Evolutionary conservation across 2,888 invertebrate species (phyloP).

Genomic region (Idaea straminata): DNA sequence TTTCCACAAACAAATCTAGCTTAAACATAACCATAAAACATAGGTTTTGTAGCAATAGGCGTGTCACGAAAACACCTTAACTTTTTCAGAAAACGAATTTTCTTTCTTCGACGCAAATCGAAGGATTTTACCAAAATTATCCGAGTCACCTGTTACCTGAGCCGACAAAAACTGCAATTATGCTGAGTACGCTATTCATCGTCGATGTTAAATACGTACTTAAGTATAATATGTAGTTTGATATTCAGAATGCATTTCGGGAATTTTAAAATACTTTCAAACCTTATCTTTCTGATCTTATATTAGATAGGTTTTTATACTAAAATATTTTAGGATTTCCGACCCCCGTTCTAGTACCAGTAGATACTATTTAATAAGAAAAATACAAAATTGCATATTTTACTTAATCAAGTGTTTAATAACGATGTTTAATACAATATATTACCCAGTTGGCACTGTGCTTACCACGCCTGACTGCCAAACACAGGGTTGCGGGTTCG

Average conservation of each 20-base stretch:
- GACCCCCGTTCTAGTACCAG: no score
- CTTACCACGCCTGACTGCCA: no score
- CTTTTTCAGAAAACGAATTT: neutral
- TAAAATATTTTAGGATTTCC: no score
- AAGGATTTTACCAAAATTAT: slow-evolving; percentile 7
- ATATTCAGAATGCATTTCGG: neutral
- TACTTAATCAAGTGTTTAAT: no score
- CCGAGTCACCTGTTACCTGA: slow-evolving; percentile 1
- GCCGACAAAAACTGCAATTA: slow-evolving; percentile 13
- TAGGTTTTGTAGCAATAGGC: neutral
- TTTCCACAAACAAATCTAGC: neutral
- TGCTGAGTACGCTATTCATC: slow-evolving; percentile 2
- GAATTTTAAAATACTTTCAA: neutral
- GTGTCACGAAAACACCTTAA: neutral
- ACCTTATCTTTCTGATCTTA: no score
- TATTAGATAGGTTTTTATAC: no score
- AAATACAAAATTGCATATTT: no score
- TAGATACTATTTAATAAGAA: no score
- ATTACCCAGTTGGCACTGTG: no score
- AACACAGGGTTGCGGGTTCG: no score
- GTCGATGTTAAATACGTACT: neutral
- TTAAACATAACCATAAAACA: neutral
- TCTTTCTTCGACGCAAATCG: neutral
- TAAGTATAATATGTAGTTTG: neutral
- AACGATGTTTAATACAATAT: no score